These are phyloP conservation scores for Carollia perspicillata DNA, from an alignment of 2,113 vertebrate species.

Conservation along the genomic window DNA sequence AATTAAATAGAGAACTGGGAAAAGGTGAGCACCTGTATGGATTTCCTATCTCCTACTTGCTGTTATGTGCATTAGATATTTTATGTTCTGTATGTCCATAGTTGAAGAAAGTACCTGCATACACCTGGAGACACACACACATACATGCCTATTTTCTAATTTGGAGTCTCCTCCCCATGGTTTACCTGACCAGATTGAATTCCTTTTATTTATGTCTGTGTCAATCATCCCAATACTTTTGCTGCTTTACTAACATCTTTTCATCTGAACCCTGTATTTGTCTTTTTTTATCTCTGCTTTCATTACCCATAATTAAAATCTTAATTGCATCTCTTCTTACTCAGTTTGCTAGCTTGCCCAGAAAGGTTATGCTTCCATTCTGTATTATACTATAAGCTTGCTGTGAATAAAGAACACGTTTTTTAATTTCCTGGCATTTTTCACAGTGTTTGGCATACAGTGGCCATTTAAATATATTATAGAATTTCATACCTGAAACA, in stretches of 20 bases:
- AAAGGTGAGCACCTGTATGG: fast-evolving
- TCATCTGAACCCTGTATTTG: background rate
- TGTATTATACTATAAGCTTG: background rate
- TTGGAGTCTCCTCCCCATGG: background rate
- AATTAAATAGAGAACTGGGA: background rate
- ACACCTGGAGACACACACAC: background rate
- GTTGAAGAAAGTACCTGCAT: background rate
- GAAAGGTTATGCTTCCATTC: background rate
- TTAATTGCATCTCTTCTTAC: background rate
- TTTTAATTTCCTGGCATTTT: background rate
- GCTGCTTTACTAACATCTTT: background rate
- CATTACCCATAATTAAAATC: background rate
- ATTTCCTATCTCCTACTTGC: background rate
- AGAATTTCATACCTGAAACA: too few species aligned
- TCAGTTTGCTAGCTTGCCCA: background rate
- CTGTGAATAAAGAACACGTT: background rate
- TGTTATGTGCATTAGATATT: background rate
- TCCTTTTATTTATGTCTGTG: background rate
- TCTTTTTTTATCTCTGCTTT: background rate
- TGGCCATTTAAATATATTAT: background rate
- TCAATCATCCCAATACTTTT: background rate
- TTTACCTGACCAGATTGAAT: background rate
- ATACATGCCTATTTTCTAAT: background rate
- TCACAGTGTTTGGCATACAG: background rate
- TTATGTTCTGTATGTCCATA: background rate